Evolutionary conservation across 2,888 invertebrate species (phyloP).

Genomic region (Megalurothrips usitatus): DNA sequence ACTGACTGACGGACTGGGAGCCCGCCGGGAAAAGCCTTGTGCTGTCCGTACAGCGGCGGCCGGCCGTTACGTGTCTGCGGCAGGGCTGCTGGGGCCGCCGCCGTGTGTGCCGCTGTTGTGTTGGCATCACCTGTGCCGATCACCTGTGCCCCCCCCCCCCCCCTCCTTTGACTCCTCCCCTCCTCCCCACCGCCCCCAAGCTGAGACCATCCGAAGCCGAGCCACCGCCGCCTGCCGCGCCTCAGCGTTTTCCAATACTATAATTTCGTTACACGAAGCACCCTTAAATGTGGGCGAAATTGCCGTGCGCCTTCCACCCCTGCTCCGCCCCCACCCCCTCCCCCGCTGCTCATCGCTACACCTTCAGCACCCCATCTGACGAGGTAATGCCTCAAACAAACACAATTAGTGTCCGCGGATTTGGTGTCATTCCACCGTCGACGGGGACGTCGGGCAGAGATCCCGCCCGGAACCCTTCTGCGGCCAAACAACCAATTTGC

Average conservation of each 20-base stretch:
- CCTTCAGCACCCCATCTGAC: not conserved
- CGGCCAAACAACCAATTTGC: too few relatives aligned
- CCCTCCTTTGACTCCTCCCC: not conserved
- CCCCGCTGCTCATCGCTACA: not conserved
- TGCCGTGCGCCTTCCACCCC: not conserved
- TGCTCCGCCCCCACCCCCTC: not conserved
- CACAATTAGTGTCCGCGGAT: not conserved
- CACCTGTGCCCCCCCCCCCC: not conserved
- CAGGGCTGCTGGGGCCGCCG: too few relatives aligned
- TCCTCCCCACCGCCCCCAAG: not conserved
- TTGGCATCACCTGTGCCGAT: not conserved
- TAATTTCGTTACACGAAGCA: slow-evolving; percentile 1
- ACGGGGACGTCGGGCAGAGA: not conserved
- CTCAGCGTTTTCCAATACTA: not conserved
- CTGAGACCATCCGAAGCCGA: not conserved
- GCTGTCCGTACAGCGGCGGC: too few relatives aligned
- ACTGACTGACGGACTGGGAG: too few relatives aligned
- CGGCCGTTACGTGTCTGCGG: too few relatives aligned
- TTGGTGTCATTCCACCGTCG: not conserved
- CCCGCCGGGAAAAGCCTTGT: too few relatives aligned
- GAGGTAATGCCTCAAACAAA: slow-evolving; percentile 1
- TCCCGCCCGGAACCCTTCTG: too few relatives aligned
- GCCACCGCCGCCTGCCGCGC: too few relatives aligned
- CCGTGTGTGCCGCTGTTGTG: not conserved
- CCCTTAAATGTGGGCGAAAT: slow-evolving; percentile 6